A percentile compares a stretch with the other conserved stretches of the same genome.
Conservation (phyloP, 2,113 vertebrate species). For the Mobula birostris region DNA sequence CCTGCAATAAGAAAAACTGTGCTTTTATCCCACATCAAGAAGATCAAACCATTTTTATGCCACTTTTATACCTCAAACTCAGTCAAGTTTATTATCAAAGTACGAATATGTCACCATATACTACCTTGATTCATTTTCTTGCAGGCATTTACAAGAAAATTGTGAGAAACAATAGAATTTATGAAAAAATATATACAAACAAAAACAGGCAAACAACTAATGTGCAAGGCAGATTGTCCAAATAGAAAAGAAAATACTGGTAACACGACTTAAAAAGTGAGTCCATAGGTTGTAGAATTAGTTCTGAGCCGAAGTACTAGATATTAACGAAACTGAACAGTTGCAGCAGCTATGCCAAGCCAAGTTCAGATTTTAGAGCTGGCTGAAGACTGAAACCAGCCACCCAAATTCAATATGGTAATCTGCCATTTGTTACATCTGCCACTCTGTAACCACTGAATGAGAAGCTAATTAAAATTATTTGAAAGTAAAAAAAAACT, state of each 20-base stretch:
- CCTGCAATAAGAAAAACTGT: conserved; percentile 50
- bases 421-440: neutral
- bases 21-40: neutral
- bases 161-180: too few relatives aligned
- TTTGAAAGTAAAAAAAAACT: too few relatives aligned
- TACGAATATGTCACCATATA: too few relatives aligned
- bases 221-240: too few relatives aligned
- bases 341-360: neutral
- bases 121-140: too few relatives aligned
- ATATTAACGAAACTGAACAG: neutral
- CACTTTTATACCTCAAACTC: neutral
- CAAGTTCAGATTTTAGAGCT: neutral
- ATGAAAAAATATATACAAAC: too few relatives aligned
- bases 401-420: neutral
- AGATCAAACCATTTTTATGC: neutral
- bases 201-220: too few relatives aligned
- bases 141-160: too few relatives aligned
- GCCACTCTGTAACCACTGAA: neutral
- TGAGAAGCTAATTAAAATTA: neutral
- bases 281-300: too few relatives aligned
- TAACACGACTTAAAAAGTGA: too few relatives aligned
- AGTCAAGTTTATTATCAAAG: too few relatives aligned
- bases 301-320: neutral
- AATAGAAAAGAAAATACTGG: too few relatives aligned
- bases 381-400: neutral